Evolutionary conservation across 2,797 vertebrate species (phyloP), one percentile per base, ranked within the genome.

Genomic region (Melanotaenia maccullochi): DNA sequence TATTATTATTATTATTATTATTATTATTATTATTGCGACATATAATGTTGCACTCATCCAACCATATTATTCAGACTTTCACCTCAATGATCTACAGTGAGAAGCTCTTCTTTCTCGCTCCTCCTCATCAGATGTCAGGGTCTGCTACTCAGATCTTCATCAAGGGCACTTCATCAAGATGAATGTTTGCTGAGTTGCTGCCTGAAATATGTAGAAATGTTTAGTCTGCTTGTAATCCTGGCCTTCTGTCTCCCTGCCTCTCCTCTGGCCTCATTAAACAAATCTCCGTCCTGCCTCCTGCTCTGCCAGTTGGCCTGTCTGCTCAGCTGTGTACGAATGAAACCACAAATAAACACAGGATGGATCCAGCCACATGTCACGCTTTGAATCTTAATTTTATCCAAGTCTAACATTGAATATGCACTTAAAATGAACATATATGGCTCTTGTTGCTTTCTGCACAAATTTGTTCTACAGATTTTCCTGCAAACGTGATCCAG

Each of bases 281-380:
- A 78, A 88, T 77, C 81, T 85, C 79, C 75, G 68, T 88, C 80
- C 81, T 79, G 78, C 81, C 42, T 85, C 73, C 73, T 2, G 76
- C 67, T 73, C 83, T 82, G 81, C 79, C 89, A 83, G 81, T 81
- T 42, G 85, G 81, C 72, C 82, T 42, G 71, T 70, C 78, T 84
- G 80, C 79, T 90, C 65, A 35, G 74, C 62, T 86, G 85, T 76
- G 74, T 78, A 80, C 88, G 84, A 85, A 90, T 83, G 87, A 71
- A 74, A 56, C 75, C 84, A 30, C 75, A 49, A 76, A 78, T 80
- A 86, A 89, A 90, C 82, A 83, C 76, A 65, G 76, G 68, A 64
- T n/a, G 67, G 62, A 58, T 73, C 35, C 32, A 20, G 66, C 65
- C 82, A 70, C 82, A 80, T 80, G 85, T 73, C 68, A 71, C 1